Evolutionary conservation across 2,797 vertebrate species (phyloP).

Genomic region (Myiotriccus ornatus): DNA sequence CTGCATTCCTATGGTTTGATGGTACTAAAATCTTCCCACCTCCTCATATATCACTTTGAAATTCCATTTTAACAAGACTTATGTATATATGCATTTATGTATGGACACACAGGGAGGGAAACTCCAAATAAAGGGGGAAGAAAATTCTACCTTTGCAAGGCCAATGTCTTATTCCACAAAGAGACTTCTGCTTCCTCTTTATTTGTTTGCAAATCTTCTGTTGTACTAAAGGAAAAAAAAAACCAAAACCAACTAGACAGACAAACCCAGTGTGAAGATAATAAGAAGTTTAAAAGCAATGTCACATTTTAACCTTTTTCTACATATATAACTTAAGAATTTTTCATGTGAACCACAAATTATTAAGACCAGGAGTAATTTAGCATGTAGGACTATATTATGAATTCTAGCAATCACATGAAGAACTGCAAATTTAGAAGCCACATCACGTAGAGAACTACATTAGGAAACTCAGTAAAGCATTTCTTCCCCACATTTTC

Average conservation of each 20-base stretch:
- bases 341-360: not conserved
- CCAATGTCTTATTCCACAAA: slow-evolving; percentile 59
- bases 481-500: not conserved
- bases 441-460: not conserved
- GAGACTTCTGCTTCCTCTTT: slow-evolving; percentile 31
- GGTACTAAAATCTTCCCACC: not conserved
- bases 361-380: not conserved
- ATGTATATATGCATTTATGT: not conserved
- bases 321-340: not conserved
- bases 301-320: not conserved
- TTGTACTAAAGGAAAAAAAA: slow-evolving; percentile 13
- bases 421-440: not conserved
- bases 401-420: not conserved
- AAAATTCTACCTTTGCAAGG: slow-evolving; percentile 69
- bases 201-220: slow-evolving; percentile 24
- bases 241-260: not conserved
- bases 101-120: not conserved
- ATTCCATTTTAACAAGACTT: not conserved
- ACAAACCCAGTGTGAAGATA: not conserved
- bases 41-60: not conserved
- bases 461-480: not conserved
- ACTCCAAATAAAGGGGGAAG: not conserved
- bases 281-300: not conserved
- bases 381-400: not conserved
- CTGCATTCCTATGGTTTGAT: not conserved